Base-by-base conservation (phyloP, 2,888 invertebrate genomes). In the Troilus luridus region DNA sequence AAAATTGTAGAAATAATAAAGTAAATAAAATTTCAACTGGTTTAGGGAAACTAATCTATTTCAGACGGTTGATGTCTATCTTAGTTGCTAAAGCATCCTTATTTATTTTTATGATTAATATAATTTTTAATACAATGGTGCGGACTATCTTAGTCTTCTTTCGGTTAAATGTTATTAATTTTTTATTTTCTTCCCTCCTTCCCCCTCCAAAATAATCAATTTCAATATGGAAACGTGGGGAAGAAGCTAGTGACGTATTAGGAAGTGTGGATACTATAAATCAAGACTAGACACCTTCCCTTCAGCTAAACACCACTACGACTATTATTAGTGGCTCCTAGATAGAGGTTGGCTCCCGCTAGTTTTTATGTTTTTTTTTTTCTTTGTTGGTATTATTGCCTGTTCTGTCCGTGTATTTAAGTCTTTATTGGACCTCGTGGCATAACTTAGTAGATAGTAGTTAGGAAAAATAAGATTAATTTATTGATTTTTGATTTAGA, bases 281-380 rank as follows among this genome's bases (percentile, higher is more conserved):
- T 85, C 85, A 85, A 85, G n/a, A 41, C 56, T 19, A 85, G 54
- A 41, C 56, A 41, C 11, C 85, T 85, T 24, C 56, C n/a, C 85
- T 21, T n/a, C 10, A 27, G 56, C 85, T 85, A 58, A 85, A 85
- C 56, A 85, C 85, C 6, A 56, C 56, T n/a, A n/a, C 56, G 21
- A 85, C 85, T 85, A 85, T 85, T 85, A 85, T 85, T 85, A 85
- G 85, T 85, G 85, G 85, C 11, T 21, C 9, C 9, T 19, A 17
- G 56, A 77, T 41, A 85, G 85, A n/a, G 54, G 85, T 85, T 14
- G 85, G 85, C 85, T 54, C 21, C 56, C 85, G 85, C 85, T 85
- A 56, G 85, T 85, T 58, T 85, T 58, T 54, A 7, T 56, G 11
- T n/a, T 2, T 85, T 85, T 56, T n/a, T 58, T 85, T 56, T 81